phyloP scores from a whole-genome alignment of 2,113 vertebrate species.

The Deroptyus accipitrinus region DNA sequence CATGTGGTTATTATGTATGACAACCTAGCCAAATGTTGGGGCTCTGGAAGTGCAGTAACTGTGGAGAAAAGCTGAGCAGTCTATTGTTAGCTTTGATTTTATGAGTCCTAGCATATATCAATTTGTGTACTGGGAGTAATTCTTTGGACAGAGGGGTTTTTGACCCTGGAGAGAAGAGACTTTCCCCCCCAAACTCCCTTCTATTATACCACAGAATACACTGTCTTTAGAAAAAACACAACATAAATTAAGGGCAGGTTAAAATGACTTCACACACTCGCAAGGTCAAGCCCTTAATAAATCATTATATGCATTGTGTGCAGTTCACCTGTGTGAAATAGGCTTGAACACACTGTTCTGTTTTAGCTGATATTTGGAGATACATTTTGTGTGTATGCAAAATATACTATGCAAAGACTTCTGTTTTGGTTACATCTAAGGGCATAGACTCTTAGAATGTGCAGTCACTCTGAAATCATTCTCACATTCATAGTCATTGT shows the following conservation, averaged over 20 bases:
- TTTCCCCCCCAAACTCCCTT: background rate
- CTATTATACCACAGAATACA: background rate
- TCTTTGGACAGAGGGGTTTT: background rate
- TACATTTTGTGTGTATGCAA: background rate
- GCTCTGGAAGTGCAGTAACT: background rate
- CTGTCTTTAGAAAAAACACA: background rate
- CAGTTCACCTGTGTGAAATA: conserved; percentile 7
- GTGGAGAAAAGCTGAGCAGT: background rate
- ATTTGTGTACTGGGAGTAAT: background rate
- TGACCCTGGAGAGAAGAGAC: background rate
- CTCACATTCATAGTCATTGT: background rate
- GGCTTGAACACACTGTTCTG: background rate
- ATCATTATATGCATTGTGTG: background rate
- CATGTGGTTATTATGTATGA: background rate
- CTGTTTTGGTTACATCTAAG: background rate
- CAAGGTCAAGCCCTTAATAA: conserved; percentile 49
- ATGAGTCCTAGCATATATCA: background rate
- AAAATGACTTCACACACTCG: conserved; percentile 31
- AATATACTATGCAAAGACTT: background rate
- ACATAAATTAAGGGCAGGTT: conserved; percentile 38
- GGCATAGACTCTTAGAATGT: background rate
- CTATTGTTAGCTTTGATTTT: background rate
- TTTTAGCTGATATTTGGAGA: background rate
- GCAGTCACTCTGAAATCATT: background rate
- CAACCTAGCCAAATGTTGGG: background rate